Percentiles rank a stretch among this genome's conserved stretches.
These are phyloP conservation scores for Heteromormyrus szaboi DNA, from an alignment of 2,797 vertebrate species.

Conservation along the genomic window DNA sequence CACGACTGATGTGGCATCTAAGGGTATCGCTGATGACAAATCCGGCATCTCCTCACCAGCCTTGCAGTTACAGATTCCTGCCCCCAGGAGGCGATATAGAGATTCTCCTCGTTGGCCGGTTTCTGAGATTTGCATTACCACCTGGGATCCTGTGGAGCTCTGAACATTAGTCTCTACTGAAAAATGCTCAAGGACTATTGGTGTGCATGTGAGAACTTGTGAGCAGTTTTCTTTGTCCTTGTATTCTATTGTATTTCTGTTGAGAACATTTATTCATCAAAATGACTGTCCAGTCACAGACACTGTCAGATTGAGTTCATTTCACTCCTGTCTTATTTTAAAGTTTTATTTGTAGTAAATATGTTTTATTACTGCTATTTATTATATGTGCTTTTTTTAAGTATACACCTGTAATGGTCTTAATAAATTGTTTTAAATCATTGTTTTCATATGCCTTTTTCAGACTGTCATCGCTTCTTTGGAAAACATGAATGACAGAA, in stretches of 20 bases:
- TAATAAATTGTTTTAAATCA: constrained; percentile 13
- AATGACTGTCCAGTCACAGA: neutral
- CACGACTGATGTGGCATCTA: constrained; percentile 15
- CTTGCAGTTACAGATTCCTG: constrained; percentile 26
- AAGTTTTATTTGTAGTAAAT: neutral
- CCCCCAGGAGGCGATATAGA: constrained; percentile 37
- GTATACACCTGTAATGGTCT: constrained; percentile 3
- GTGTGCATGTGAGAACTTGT: neutral
- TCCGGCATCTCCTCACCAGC: constrained; percentile 22
- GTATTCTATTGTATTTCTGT: neutral
- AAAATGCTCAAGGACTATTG: neutral
- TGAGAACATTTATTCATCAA: neutral
- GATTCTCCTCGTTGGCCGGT: constrained; percentile 45
- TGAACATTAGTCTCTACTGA: constrained; percentile 15
- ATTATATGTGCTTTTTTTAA: neutral
- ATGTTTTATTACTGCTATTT: neutral
- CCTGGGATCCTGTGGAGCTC: constrained; percentile 35
- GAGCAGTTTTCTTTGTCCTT: neutral
- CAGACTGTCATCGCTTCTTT: neutral
- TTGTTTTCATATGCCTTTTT: neutral
- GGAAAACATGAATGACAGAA: neutral
- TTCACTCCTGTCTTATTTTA: neutral
- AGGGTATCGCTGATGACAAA: neutral
- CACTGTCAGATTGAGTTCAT: neutral
- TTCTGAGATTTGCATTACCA: constrained; percentile 35